A percentile compares a stretch with the other conserved stretches of the same genome.
phyloP scores from a whole-genome alignment of 1,140 invertebrate genomes.

The Cotesia glomerata region DNA sequence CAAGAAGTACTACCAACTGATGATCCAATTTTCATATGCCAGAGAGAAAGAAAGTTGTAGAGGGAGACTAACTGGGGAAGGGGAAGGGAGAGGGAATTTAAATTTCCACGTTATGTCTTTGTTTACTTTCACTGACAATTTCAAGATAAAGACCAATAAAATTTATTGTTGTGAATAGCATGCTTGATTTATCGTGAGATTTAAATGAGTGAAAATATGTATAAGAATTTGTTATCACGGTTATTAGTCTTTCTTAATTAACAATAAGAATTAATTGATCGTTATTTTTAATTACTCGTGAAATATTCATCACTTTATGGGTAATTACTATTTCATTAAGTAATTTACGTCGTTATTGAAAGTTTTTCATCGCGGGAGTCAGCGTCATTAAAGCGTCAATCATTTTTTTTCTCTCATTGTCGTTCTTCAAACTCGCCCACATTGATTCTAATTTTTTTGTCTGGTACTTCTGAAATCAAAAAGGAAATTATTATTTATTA shows the following conservation, averaged over 20 bases:
- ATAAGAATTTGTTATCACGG: neutral
- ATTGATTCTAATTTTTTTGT: constrained; percentile 64
- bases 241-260: neutral
- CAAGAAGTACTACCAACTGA: neutral
- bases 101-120: no score
- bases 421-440: constrained; percentile 64
- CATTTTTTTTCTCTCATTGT: constrained; percentile 55
- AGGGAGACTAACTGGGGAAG: no score
- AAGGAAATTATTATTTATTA: constrained; percentile 7
- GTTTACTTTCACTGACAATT: no score
- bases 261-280: neutral
- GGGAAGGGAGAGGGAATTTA: no score
- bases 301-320: neutral
- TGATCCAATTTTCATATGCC: neutral
- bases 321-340: neutral
- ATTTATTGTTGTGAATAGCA: neutral
- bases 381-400: constrained; percentile 55
- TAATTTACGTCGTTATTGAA: constrained; percentile 36
- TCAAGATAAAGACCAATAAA: neutral
- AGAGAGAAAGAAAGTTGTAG: neutral
- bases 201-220: neutral
- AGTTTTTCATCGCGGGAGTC: constrained; percentile 52
- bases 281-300: neutral
- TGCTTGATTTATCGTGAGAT: constrained; percentile 9
- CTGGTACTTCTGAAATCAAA: constrained; percentile 66